A percentile compares a stretch with the other conserved stretches of the same genome.
phyloP scores from a whole-genome alignment of 2,888 invertebrate species.

The Nomada flava region DNA sequence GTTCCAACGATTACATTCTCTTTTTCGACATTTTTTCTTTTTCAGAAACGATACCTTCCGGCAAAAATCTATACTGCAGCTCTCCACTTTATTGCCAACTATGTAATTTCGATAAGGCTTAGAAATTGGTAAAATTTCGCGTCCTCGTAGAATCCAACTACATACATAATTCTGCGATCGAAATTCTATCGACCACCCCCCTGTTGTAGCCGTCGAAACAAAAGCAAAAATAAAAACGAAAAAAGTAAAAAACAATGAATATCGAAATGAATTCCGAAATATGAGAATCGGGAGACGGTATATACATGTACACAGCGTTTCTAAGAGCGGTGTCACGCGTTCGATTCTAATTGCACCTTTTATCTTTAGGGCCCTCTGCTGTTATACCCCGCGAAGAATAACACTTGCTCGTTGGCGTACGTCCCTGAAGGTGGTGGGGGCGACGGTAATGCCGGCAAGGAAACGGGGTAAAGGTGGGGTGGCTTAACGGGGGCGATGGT shows the following conservation, averaged over 20 bases:
- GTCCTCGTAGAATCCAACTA: no score
- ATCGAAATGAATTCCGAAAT: slow-evolving; percentile 5
- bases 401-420: slow-evolving; percentile 19
- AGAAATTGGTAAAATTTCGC: no score
- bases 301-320: background rate
- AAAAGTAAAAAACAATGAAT: background rate
- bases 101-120: no score
- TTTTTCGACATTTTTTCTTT: no score
- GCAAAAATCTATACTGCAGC: no score
- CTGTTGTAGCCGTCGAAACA: background rate
- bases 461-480: slow-evolving; percentile 27
- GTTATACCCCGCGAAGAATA: slow-evolving; percentile 3
- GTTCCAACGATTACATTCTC: no score
- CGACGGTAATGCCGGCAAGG: slow-evolving; percentile 18
- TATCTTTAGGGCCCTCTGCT: slow-evolving; percentile 15
- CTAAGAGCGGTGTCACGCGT: background rate
- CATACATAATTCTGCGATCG: no score
- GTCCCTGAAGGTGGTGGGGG: slow-evolving; percentile 35
- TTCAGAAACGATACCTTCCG: no score
- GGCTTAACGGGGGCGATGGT: slow-evolving; percentile 23
- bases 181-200: no score
- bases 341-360: slow-evolving; percentile 24
- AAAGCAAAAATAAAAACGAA: background rate
- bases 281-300: slow-evolving; percentile 12
- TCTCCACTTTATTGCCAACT: no score